phyloP scores from a whole-genome alignment of 2,113 vertebrate species.

The Phalacrocorax brasilianus region DNA sequence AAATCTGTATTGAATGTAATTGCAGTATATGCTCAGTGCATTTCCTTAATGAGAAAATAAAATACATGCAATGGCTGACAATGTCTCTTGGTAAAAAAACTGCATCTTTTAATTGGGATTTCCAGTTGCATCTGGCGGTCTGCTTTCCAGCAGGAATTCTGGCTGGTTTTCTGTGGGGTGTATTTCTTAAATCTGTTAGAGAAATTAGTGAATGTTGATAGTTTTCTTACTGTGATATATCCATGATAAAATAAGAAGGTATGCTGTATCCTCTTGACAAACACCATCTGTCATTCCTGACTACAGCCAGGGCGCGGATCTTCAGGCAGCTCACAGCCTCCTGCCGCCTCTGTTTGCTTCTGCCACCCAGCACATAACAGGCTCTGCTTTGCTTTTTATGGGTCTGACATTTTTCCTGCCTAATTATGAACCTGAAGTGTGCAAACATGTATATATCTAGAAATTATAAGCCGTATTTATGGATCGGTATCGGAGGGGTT shows the following conservation, averaged over 20 bases:
- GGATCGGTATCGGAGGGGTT: neutral
- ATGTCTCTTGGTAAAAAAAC: neutral
- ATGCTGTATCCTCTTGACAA: conserved; percentile 32
- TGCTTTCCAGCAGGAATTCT: neutral
- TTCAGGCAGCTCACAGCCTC: neutral
- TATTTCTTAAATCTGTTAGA: neutral
- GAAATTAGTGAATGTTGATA: neutral
- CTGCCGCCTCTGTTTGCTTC: fast-evolving
- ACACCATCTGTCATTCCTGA: conserved; percentile 10
- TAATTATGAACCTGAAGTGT: neutral
- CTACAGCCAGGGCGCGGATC: neutral
- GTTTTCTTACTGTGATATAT: neutral
- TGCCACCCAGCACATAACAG: neutral
- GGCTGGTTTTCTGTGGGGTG: neutral
- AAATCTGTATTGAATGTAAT: neutral
- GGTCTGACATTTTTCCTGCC: neutral
- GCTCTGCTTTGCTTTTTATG: neutral
- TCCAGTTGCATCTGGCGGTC: neutral
- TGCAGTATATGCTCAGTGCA: neutral
- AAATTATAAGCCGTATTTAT: neutral
- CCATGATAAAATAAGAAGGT: conserved; percentile 10
- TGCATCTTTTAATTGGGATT: neutral
- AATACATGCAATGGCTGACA: neutral
- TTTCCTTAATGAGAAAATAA: conserved; percentile 46
- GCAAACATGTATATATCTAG: neutral